Evolutionary conservation across 2,888 invertebrate species (phyloP), one percentile per base, ranked within the genome.

Genomic region (Leucophora obtusa): DNA sequence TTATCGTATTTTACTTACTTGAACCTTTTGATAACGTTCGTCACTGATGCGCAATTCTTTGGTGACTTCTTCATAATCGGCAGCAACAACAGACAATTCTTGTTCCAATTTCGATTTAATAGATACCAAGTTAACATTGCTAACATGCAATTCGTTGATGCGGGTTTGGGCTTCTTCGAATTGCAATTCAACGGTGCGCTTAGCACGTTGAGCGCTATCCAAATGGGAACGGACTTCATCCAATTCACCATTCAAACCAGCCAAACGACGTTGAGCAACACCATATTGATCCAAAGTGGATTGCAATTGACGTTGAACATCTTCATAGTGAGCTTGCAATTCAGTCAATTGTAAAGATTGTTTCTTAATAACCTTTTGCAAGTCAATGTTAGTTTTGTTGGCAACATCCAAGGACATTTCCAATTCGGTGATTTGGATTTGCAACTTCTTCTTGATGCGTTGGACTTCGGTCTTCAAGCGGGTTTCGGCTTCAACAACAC

Each of bases 381-480:
- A 93, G 90, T 98, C 97, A 89, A 98, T 95, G 93, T 98, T 98
- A 92, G 95, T 97, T 93, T 98, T 97, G 94, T 99, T 98, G 92
- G 98, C 96, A 86, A 97, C 96, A 92, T 98, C 98, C 91, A 99
- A 94, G 73, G 97, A 96, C 93, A 98, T 94, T 91, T 98, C 98
- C 89, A 98, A 92, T 91, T 98, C 98, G 87, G 98, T 98, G 92
- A 98, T 98, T 89, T 97, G 97, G 90, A 98, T 96, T 92, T 98
- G 98, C 91, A 98, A 93, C 96, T 98, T 98, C 97, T 98, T 98
- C 95, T 98, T 98, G 92, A 98, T 96, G 92, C 98, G 96, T 84
- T 94, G 93, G 75, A 98, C 96, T 91, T 98, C 98, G 87, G 97
- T 95, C 94, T 98, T 98, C 91, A 98, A 93, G 91, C 94, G 96